phyloP scores from a whole-genome alignment of 2,888 invertebrate species.

The Scaptomyza caliginosa region DNA sequence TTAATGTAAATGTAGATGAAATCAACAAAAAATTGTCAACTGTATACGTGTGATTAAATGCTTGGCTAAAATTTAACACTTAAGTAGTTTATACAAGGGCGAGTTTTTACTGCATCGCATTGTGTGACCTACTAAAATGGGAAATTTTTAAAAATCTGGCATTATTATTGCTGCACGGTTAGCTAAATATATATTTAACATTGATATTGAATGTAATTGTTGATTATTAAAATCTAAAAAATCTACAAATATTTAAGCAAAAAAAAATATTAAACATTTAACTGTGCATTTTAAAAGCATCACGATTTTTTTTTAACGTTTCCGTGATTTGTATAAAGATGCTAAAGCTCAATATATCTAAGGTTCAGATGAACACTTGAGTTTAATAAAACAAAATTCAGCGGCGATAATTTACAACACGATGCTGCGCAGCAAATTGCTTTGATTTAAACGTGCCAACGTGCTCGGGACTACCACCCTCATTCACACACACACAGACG shows the following conservation, averaged over 20 bases:
- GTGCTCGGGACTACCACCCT: constrained; percentile 55
- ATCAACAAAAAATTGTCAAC: not conserved
- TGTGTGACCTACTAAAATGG: constrained; percentile 53
- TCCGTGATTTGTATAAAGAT: constrained; percentile 5
- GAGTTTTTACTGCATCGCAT: constrained; percentile 40
- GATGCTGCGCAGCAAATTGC: constrained; percentile 77
- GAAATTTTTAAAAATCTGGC: constrained; percentile 27
- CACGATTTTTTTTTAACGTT: constrained; percentile 1
- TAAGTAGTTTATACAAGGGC: constrained; percentile 63
- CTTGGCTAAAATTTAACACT: constrained; percentile 25
- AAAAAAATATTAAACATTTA: too few species aligned
- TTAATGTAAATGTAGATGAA: constrained; percentile 36
- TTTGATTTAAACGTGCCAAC: constrained; percentile 78
- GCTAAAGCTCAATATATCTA: constrained; percentile 28
- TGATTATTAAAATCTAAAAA: too few species aligned
- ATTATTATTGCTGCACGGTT: too few species aligned
- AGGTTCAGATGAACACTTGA: constrained; percentile 46
- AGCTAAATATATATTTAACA: too few species aligned
- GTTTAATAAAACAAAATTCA: constrained; percentile 80
- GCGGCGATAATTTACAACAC: constrained; percentile 78
- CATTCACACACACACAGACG: constrained; percentile 12
- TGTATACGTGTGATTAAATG: not conserved
- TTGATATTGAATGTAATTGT: too few species aligned
- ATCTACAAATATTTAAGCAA: not conserved
- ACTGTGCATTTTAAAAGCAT: not conserved